Evolutionary conservation across 2,113 vertebrate species (phyloP), one percentile per base, ranked within the genome.

Genomic region (Cygnus atratus): DNA sequence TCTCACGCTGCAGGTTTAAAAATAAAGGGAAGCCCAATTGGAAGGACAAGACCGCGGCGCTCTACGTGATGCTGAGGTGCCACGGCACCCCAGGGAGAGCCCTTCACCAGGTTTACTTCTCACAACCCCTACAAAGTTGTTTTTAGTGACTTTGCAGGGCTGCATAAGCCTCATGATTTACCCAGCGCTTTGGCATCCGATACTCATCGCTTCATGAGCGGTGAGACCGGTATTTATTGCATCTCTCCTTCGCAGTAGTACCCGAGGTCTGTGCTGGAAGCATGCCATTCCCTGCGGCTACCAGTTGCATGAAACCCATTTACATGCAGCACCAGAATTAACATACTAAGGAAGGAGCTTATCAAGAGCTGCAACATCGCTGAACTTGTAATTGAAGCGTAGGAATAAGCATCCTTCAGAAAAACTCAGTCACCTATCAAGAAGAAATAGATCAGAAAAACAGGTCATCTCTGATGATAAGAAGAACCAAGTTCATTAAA

Each of bases 21-120:
- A 96, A 97, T 92, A 92, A 85, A 90, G 81, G 76, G 75, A 50
- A 73, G 44, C 31, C 2, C 59, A 2, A 88, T 52, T 21, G 76
- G 94, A 54, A 62, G 58, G 0, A 3, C 44, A 33, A 61, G 75
- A n/a, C 35, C 5, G 11, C 0, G 3, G 66, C 9, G 54, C 50
- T 7, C 4, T 10, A 3, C 70, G 63, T 73, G 31, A 43, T 0
- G 14, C 52, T 0, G 0, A 81, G 84, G 74, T 58, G 46, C 13
- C 35, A 15, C 41, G 11, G 79, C 48, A 11, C n/a, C 28, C n/a
- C 33, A 25, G 13, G 44, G 73, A 57, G 31, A 79, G 17, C n/a
- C 15, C n/a, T 35, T 48, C 44, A 11, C 50, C 33, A 10, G 41
- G 15, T 48, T 16, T 15, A 26, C 37, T 41, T 39, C 57, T 71